These are phyloP conservation scores for Drosophila borealis DNA, from an alignment of 2,888 invertebrate species.

Conservation along the genomic window DNA sequence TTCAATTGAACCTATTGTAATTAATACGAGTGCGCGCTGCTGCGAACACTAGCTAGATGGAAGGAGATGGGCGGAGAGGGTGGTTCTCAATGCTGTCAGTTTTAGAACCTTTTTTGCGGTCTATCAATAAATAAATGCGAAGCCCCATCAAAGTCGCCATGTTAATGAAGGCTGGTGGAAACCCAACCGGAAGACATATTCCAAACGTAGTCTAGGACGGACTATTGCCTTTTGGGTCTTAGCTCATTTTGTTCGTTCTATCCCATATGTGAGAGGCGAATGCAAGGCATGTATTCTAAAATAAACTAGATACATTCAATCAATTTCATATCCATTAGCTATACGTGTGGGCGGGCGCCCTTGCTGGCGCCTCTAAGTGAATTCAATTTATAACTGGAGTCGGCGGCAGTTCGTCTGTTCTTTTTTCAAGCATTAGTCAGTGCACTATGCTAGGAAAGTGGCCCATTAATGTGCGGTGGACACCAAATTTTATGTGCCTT, in stretches of 20 bases:
- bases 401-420: constrained; percentile 37
- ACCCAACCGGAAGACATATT: constrained; percentile 69
- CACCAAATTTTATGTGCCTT: no score
- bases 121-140: constrained; percentile 59
- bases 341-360: constrained; percentile 14
- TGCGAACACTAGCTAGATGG: neutral
- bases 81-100: constrained; percentile 37
- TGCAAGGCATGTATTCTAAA: constrained; percentile 30
- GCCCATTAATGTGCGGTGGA: neutral
- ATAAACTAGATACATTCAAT: constrained; percentile 56
- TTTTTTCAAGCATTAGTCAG: constrained; percentile 41
- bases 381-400: constrained; percentile 63
- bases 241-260: constrained; percentile 19
- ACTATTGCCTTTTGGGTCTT: constrained; percentile 53
- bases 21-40: constrained; percentile 60
- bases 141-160: constrained; percentile 63
- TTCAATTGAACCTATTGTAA: constrained; percentile 73
- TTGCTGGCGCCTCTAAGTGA: constrained; percentile 45
- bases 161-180: constrained; percentile 45
- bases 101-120: constrained; percentile 64
- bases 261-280: constrained; percentile 33
- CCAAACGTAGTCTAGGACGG: constrained; percentile 21
- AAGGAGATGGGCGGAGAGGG: neutral
- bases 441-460: constrained; percentile 19
- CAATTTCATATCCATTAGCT: constrained; percentile 70